phyloP scores from a whole-genome alignment of 2,888 invertebrate species.

The Beris morrisii region DNA sequence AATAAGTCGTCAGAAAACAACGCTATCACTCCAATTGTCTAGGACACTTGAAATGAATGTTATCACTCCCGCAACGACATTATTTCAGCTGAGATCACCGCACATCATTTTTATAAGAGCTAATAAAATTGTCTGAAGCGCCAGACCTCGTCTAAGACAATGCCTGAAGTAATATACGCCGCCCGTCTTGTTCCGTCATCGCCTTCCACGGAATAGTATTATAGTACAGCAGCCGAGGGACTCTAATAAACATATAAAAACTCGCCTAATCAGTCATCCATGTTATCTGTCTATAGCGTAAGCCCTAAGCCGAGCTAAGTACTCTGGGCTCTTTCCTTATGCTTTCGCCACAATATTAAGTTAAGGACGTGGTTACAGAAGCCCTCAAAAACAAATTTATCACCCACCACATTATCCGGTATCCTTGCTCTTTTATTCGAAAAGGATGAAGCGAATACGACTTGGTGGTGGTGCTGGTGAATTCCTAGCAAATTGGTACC shows the following conservation, averaged over 20 bases:
- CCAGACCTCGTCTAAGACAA: too few species aligned
- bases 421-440: slow-evolving; percentile 10
- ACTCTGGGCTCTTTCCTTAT: not conserved
- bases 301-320: slow-evolving; percentile 9
- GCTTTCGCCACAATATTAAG: slow-evolving; percentile 4
- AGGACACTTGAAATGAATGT: slow-evolving; percentile 17
- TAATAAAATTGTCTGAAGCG: too few species aligned
- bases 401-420: slow-evolving; percentile 22
- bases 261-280: slow-evolving; percentile 30
- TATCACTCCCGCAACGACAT: too few species aligned
- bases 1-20: too few species aligned
- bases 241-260: slow-evolving; percentile 27
- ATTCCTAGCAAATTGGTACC: not conserved
- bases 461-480: not conserved
- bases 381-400: slow-evolving; percentile 19
- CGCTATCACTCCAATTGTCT: slow-evolving; percentile 23
- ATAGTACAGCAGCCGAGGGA: slow-evolving; percentile 18
- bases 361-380: slow-evolving; percentile 8
- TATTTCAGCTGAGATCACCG: too few species aligned
- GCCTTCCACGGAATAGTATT: too few species aligned
- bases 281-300: slow-evolving; percentile 22
- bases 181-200: too few species aligned
- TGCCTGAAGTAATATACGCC: too few species aligned
- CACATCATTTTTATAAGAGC: too few species aligned
- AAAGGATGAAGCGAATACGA: not conserved